These are phyloP conservation scores for Muricea muricata DNA, from an alignment of 92 coral and sea anemone species.

Conservation along the genomic window DNA sequence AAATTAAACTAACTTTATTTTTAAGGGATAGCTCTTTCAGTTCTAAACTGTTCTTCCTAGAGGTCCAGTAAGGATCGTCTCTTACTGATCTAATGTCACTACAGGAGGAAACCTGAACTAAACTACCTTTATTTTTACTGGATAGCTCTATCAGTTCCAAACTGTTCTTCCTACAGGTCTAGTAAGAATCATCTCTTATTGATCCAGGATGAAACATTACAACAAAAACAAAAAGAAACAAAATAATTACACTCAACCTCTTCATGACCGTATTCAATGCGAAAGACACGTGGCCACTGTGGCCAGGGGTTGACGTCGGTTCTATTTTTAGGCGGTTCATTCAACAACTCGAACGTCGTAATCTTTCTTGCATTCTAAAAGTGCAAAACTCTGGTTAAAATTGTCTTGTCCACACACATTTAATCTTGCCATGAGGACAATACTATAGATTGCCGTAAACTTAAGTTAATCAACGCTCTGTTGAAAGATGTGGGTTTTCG, in stretches of 20 bases:
- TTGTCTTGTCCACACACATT: too few relatives aligned
- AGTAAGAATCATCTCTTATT: background rate
- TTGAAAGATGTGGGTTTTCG: too few relatives aligned
- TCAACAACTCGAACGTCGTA: conserved; percentile 87
- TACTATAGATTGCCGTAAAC: too few relatives aligned
- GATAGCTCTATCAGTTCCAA: conserved; percentile 3
- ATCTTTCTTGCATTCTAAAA: conserved; percentile 91
- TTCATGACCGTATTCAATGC: conserved; percentile 97
- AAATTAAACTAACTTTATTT: background rate
- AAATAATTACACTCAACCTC: conserved; percentile 62
- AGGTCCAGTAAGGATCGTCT: conserved; percentile 1
- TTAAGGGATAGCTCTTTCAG: background rate
- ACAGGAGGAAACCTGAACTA: conserved; percentile 4
- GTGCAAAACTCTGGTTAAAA: too few relatives aligned
- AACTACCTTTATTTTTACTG: background rate
- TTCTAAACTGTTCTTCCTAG: conserved; percentile 6
- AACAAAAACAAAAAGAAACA: background rate
- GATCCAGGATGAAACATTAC: conserved; percentile 1
- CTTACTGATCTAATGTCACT: background rate
- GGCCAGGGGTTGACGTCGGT: conserved; percentile 84
- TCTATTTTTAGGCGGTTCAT: conserved; percentile 82
- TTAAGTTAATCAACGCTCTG: too few relatives aligned
- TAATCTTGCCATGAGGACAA: too few relatives aligned
- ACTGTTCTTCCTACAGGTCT: background rate
- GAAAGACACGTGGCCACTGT: conserved; percentile 89